phyloP scores from a whole-genome alignment of 2,113 vertebrate genomes.

The Laterallus jamaicensis region DNA sequence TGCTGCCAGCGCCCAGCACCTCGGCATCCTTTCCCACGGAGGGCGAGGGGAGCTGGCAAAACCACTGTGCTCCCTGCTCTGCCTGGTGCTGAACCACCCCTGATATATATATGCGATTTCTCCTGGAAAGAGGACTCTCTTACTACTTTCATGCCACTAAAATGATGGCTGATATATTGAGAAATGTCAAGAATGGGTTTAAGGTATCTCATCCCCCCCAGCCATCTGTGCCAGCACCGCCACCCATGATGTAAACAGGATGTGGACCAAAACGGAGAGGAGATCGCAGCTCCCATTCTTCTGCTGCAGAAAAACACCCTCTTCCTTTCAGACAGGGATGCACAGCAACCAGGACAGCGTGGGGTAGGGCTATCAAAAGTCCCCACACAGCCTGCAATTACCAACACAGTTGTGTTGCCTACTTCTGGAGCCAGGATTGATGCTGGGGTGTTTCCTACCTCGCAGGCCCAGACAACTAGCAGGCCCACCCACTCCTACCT shows the following conservation, averaged over 20 bases:
- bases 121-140: not conserved
- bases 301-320: not conserved
- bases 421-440: not conserved
- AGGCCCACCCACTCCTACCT: conserved; percentile 47
- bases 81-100: not conserved
- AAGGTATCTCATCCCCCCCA: not conserved
- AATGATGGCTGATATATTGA: not conserved
- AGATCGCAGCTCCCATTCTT: not conserved
- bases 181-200: not conserved
- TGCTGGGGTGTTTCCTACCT: not conserved
- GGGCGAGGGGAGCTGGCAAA: not conserved
- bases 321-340: not conserved
- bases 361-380: not conserved
- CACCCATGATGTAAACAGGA: not conserved
- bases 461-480: conserved; percentile 42
- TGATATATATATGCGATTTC: not conserved
- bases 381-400: not conserved
- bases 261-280: not conserved
- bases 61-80: fast-evolving
- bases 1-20: not conserved
- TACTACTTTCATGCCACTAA: not conserved
- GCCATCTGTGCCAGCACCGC: not conserved
- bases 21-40: not conserved
- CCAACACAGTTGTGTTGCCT: not conserved
- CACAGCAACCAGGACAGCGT: not conserved